A percentile compares a stretch with the other conserved stretches of the same genome.
Conservation (phyloP, 2,888 invertebrate genomes). For the Tolmerus cingulatus region DNA sequence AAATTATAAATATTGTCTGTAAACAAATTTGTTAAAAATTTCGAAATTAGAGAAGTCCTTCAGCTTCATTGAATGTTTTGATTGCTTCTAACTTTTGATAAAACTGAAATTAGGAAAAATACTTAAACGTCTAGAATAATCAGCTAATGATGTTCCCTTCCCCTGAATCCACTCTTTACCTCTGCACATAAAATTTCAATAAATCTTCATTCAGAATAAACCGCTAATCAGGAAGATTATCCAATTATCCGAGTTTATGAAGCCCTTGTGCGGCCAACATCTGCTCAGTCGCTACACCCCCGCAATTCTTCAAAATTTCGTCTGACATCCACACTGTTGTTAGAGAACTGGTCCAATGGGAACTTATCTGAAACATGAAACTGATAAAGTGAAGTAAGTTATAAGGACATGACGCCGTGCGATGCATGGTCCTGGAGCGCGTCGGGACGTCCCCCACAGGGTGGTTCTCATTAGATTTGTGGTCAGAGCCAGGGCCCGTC, state of each 20-base stretch:
- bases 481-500: neutral
- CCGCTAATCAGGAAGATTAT: neutral
- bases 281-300: neutral
- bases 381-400: neutral
- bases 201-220: neutral
- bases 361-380: neutral
- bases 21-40: neutral
- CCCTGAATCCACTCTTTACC: neutral
- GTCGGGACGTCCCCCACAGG: neutral
- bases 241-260: neutral
- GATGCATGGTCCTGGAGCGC: neutral
- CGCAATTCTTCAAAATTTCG: neutral
- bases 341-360: neutral
- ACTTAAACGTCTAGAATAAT: neutral
- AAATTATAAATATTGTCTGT: neutral
- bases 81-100: too few relatives aligned
- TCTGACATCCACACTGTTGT: neutral
- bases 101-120: neutral
- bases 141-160: neutral
- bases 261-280: neutral
- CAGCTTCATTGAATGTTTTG: neutral
- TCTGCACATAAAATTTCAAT: neutral
- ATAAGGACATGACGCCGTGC: neutral
- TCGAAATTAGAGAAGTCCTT: neutral
- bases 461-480: neutral